Percentiles rank a stretch among this genome's conserved stretches.
These are phyloP conservation scores for Propithecus perrieri DNA, from an alignment of 2,797 vertebrate species.

Conservation along the genomic window DNA sequence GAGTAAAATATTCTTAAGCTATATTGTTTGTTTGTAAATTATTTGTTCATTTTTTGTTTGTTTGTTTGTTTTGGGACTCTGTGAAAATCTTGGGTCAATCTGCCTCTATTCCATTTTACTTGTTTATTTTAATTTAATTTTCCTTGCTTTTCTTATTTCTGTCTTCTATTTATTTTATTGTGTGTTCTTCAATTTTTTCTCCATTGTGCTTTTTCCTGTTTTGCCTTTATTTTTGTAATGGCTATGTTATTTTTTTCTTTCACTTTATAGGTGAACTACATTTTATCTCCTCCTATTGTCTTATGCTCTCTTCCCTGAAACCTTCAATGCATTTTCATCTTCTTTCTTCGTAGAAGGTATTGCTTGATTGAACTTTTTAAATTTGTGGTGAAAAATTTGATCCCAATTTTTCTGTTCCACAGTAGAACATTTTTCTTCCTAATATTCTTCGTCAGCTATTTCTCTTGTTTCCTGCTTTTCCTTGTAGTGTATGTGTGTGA, in stretches of 20 bases:
- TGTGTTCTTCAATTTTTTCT: background rate
- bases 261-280: background rate
- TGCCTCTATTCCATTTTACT: background rate
- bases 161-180: background rate
- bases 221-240: background rate
- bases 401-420: background rate
- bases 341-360: background rate
- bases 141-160: background rate
- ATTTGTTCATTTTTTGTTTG: background rate
- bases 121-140: background rate
- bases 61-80: background rate
- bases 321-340: background rate
- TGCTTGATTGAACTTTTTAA: background rate
- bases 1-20: background rate
- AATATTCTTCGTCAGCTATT: background rate
- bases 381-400: background rate
- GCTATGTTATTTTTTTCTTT: slow-evolving; percentile 15
- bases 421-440: background rate
- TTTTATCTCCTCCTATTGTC: background rate
- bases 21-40: background rate
- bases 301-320: background rate
- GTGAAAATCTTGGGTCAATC: background rate
- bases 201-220: background rate
- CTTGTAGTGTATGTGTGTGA: background rate
- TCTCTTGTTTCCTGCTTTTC: background rate